These are phyloP conservation scores for Triplophysa yarkandensis DNA, from an alignment of 2,797 vertebrate genomes.

Conservation along the genomic window DNA sequence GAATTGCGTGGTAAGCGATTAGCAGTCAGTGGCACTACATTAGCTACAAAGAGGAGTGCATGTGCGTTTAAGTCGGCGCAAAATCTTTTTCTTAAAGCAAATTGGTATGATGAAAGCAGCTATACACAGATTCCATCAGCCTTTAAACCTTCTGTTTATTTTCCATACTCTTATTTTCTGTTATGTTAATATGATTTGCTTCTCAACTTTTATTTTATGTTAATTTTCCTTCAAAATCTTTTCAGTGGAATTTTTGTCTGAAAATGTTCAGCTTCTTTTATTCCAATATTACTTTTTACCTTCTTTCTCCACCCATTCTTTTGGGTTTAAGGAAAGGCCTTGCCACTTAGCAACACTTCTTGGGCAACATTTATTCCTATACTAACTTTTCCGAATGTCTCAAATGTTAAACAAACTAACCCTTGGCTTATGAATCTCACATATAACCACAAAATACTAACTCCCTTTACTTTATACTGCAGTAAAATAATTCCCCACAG, in stretches of 20 bases:
- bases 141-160: conserved; percentile 70
- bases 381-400: conserved; percentile 83
- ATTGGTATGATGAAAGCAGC: conserved; percentile 53
- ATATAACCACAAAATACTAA: conserved; percentile 36
- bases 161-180: conserved; percentile 56
- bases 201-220: conserved; percentile 58
- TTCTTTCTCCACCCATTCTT: conserved; percentile 70
- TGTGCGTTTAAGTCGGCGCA: conserved; percentile 24
- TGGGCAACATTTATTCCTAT: conserved; percentile 45
- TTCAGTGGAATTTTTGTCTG: conserved; percentile 50
- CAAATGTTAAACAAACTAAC: conserved; percentile 82
- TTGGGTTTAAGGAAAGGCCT: conserved; percentile 72
- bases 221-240: conserved; percentile 41
- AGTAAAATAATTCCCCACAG: conserved; percentile 11
- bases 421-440: conserved; percentile 7
- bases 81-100: conserved; percentile 5
- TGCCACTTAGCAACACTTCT: conserved; percentile 70
- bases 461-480: conserved; percentile 30
- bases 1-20: conserved; percentile 25
- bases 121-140: conserved; percentile 80
- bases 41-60: conserved; percentile 17
- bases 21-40: conserved; percentile 17
- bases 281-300: conserved; percentile 12
- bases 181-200: conserved; percentile 62
- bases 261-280: conserved; percentile 36